Conservation (phyloP, 2,113 vertebrate genomes). For the Sinocyclocheilus anshuiensis region DNA sequence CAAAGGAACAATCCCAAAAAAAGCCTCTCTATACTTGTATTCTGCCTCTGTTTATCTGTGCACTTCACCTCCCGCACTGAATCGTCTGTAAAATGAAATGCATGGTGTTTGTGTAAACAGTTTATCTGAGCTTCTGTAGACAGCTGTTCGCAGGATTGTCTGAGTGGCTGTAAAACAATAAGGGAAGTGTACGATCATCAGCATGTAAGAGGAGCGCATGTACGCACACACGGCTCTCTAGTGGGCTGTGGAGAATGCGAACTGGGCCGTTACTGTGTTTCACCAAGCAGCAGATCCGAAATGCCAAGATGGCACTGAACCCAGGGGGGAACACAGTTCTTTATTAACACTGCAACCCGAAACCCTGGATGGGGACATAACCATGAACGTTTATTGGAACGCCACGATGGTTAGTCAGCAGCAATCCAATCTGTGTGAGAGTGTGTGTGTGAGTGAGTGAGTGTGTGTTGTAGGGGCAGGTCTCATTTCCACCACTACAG, state of each 20-base stretch:
- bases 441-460: background rate
- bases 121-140: slow-evolving; percentile 48
- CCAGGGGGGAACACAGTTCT: slow-evolving; percentile 67
- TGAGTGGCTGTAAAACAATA: slow-evolving; percentile 53
- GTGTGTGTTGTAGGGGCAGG: background rate
- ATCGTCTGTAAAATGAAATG: slow-evolving; percentile 24
- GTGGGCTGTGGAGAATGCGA: slow-evolving; percentile 57
- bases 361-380: slow-evolving; percentile 71
- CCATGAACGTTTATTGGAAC: slow-evolving; percentile 75
- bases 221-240: slow-evolving; percentile 49
- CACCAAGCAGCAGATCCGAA: slow-evolving; percentile 70
- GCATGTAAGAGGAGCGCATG: slow-evolving; percentile 29
- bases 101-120: slow-evolving; percentile 52
- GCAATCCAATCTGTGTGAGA: slow-evolving; percentile 70
- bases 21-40: background rate
- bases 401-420: slow-evolving; percentile 78
- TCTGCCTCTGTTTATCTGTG: background rate
- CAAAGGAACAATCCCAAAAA: background rate
- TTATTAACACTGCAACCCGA: slow-evolving; percentile 77
- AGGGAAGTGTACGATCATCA: slow-evolving; percentile 46
- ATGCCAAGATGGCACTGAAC: slow-evolving; percentile 72
- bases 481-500: slow-evolving; percentile 41
- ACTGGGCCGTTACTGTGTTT: slow-evolving; percentile 66
- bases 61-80: background rate
- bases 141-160: slow-evolving; percentile 57